Conservation (phyloP, 2,888 invertebrate genomes). For the Rhabditophanes sp. region DNA sequence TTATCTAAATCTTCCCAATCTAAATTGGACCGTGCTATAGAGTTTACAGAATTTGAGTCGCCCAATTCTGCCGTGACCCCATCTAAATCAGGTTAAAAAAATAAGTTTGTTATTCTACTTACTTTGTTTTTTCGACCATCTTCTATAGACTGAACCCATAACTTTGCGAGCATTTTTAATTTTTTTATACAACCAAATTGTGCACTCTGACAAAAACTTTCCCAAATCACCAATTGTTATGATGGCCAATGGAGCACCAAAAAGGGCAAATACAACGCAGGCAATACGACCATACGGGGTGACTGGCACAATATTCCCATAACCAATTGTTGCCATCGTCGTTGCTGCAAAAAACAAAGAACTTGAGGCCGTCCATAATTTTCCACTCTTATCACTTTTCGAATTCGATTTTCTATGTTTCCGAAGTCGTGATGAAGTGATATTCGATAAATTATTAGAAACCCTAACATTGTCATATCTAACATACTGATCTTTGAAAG, state of each 20-base stretch:
- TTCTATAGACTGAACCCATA: constrained; percentile 6
- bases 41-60: constrained; percentile 1
- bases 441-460: constrained; percentile 2
- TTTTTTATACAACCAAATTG: constrained; percentile 39
- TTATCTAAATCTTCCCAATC: constrained; percentile 18
- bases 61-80: constrained; percentile 12
- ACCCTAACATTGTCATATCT: constrained; percentile 11
- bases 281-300: constrained; percentile 39
- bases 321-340: constrained; percentile 44
- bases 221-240: constrained; percentile 44
- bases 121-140: constrained; percentile 12
- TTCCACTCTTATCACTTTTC: constrained; percentile 28
- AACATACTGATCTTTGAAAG: constrained; percentile 42
- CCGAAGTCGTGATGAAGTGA: too few species aligned
- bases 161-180: constrained; percentile 16
- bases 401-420: neutral
- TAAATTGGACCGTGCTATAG: neutral
- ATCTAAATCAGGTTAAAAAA: constrained; percentile 1
- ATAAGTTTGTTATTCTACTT: constrained; percentile 2
- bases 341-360: constrained; percentile 43
- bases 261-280: constrained; percentile 42
- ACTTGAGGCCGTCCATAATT: constrained; percentile 41
- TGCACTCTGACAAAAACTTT: constrained; percentile 43
- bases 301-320: constrained; percentile 43
- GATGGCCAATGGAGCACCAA: constrained; percentile 43